These are phyloP conservation scores for Epinotia bilunana DNA, from an alignment of 2,888 invertebrate species.

Conservation along the genomic window DNA sequence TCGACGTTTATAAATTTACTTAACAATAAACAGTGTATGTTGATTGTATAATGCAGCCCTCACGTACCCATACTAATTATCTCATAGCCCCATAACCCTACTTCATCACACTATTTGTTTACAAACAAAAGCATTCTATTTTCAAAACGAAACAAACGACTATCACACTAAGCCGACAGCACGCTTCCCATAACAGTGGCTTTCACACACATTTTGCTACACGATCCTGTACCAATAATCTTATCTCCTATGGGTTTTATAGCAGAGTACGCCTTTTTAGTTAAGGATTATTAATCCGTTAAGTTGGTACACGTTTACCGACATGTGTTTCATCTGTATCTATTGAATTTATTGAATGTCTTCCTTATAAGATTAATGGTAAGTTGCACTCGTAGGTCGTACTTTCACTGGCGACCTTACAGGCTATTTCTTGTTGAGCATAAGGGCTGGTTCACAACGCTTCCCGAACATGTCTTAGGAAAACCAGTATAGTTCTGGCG, in stretches of 20 bases:
- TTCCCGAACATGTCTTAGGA: no score
- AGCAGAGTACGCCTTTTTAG: background rate
- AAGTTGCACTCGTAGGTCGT: slow-evolving; percentile 45
- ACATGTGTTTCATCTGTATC: slow-evolving; percentile 40
- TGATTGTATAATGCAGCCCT: background rate
- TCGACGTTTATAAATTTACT: background rate
- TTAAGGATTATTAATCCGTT: slow-evolving; percentile 19
- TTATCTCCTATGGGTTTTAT: background rate
- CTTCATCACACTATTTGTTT: slow-evolving; percentile 2
- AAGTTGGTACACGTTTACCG: slow-evolving; percentile 34
- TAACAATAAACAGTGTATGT: background rate
- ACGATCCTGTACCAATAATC: background rate
- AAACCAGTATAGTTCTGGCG: background rate
- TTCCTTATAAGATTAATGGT: slow-evolving; percentile 47
- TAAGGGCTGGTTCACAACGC: slow-evolving; percentile 4
- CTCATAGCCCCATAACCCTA: background rate
- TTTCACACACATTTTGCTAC: background rate
- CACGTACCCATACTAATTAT: background rate
- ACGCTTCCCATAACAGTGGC: slow-evolving; percentile 5
- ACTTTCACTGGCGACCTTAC: slow-evolving; percentile 46
- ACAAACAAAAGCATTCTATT: slow-evolving; percentile 25
- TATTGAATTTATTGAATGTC: slow-evolving; percentile 45
- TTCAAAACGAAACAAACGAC: slow-evolving; percentile 18
- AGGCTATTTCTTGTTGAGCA: slow-evolving; percentile 32
- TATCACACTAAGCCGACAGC: background rate